Conservation (phyloP, 2,113 vertebrate species). For the Hydrochoerus hydrochaeris region DNA sequence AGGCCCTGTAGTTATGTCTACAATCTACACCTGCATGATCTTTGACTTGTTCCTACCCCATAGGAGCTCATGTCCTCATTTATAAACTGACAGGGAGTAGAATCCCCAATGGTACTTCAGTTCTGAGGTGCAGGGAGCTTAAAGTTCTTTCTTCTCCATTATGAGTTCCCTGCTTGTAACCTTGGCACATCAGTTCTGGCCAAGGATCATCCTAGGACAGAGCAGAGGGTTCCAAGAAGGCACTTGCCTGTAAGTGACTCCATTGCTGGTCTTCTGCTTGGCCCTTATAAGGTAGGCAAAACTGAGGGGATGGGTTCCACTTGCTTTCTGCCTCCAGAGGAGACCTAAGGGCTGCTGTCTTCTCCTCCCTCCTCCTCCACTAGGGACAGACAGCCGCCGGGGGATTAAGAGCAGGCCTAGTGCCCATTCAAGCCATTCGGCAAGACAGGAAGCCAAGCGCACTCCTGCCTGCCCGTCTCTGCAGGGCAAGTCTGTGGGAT, state of each 20-base stretch:
- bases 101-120: background rate
- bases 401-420: conserved; percentile 60
- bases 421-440: conserved; percentile 67
- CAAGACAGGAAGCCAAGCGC: conserved; percentile 53
- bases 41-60: background rate
- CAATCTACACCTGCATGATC: background rate
- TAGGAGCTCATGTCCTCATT: background rate
- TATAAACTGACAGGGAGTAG: background rate
- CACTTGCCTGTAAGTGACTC: background rate
- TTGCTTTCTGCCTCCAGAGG: background rate
- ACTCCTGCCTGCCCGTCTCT: conserved; percentile 19
- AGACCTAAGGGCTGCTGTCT: background rate
- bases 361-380: background rate
- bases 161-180: background rate
- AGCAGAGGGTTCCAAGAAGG: background rate
- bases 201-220: background rate
- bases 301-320: background rate
- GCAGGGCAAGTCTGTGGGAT: conserved; percentile 52
- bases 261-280: background rate
- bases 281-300: background rate
- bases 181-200: background rate
- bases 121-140: background rate
- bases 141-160: background rate
- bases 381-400: conserved; percentile 9
- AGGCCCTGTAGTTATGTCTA: background rate